Percentiles rank a stretch among this genome's conserved stretches.
These are phyloP conservation scores for Drosophila ficusphila DNA, from an alignment of 1,140 invertebrate genomes.

Conservation along the genomic window DNA sequence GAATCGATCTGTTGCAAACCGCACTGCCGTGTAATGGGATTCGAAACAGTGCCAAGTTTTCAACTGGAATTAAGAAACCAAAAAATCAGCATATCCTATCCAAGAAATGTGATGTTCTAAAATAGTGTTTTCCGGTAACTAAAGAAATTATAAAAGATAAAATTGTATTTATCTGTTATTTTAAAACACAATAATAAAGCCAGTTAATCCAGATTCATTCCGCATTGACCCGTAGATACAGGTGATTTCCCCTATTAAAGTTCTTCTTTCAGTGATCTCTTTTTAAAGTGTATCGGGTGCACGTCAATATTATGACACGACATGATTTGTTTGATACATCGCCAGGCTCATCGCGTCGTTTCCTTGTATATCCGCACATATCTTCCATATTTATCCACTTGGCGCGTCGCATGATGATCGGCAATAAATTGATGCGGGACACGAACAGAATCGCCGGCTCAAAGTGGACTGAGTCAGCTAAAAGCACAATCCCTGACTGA, in stretches of 20 bases:
- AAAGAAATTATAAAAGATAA: too few species aligned
- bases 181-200: too few species aligned
- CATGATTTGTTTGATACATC: conserved; percentile 61
- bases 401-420: conserved; percentile 70
- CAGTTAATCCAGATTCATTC: too few species aligned
- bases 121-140: too few species aligned
- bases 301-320: conserved; percentile 72
- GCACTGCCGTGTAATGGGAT: too few species aligned
- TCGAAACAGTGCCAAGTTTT: too few species aligned
- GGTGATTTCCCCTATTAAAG: not conserved
- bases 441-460: conserved; percentile 16
- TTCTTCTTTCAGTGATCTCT: not conserved
- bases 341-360: not conserved
- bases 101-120: too few species aligned
- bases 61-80: too few species aligned
- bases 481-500: conserved; percentile 54
- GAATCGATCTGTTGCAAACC: not conserved
- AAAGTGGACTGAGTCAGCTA: conserved; percentile 66
- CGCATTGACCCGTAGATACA: too few species aligned
- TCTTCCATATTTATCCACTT: conserved; percentile 20
- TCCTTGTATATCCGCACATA: not conserved
- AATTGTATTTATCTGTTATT: too few species aligned
- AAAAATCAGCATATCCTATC: too few species aligned
- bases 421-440: conserved; percentile 65
- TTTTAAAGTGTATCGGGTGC: conserved; percentile 25